These are phyloP conservation scores for Trogon surrucura DNA, from an alignment of 2,113 vertebrate species.

Conservation along the genomic window DNA sequence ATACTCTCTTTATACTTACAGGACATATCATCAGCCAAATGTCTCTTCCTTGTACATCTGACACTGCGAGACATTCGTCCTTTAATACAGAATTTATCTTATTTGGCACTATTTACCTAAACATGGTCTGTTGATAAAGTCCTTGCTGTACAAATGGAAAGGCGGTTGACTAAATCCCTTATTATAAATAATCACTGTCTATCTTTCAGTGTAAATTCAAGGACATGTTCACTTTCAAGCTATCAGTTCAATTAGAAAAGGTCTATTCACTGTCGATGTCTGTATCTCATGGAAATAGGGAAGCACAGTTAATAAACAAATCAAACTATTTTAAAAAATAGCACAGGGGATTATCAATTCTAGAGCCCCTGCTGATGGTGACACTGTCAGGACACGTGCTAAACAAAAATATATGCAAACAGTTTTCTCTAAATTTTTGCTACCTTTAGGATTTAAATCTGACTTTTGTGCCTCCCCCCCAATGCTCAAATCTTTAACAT, in stretches of 20 bases:
- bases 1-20: conserved; percentile 38
- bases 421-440: neutral
- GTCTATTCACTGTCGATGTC: conserved; percentile 71
- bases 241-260: conserved; percentile 76
- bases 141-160: conserved; percentile 64
- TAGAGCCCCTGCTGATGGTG: neutral
- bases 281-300: conserved; percentile 65
- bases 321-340: conserved; percentile 65
- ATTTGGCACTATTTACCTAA: conserved; percentile 71
- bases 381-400: conserved; percentile 25
- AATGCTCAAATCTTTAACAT: neutral
- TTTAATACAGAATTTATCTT: conserved; percentile 66
- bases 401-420: neutral
- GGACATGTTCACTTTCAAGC: conserved; percentile 72
- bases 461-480: conserved; percentile 5
- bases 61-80: conserved; percentile 45
- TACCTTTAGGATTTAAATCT: conserved; percentile 37
- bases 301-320: conserved; percentile 70
- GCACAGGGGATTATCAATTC: conserved; percentile 23
- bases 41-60: conserved; percentile 37
- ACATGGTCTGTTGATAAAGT: conserved; percentile 71
- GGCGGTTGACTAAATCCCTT: conserved; percentile 65
- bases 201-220: conserved; percentile 75
- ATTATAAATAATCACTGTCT: conserved; percentile 74
- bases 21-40: conserved; percentile 44